Evolutionary conservation across 1,140 invertebrate genomes (phyloP), one percentile per base, ranked within the genome.

Genomic region (Magallana angulata): DNA sequence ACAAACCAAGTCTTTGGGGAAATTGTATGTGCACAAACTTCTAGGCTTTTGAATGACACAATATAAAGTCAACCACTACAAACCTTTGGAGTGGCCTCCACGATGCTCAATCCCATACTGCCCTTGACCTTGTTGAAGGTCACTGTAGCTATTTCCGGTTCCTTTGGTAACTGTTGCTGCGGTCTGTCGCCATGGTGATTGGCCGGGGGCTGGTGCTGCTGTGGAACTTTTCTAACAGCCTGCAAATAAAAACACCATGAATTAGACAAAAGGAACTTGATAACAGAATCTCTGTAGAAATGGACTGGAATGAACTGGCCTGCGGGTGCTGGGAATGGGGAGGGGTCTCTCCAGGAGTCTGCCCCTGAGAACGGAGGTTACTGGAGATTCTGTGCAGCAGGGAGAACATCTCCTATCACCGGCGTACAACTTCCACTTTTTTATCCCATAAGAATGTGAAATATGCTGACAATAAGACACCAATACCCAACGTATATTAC

Each of bases 21-120:
- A 36, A 36, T 36, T 36, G 36, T 36, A 36, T 36, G 36, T 36
- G 36, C 36, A 36, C 36, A 36, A 1, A 36, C 36, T 36, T 36
- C 11, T 12, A 62, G n/a, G n/a, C 6, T 16, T 11, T n/a, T 62
- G 12, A 11, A 11, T 62, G 60, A 16, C 36, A 64, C 7, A 16
- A 71, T 30, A 71, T 9, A 71, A 4, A 71, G 18, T 36, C 36
- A 36, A 36, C 36, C 5, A 64, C 16, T 7, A 71, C 91, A 93
- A 90, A 95, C 94, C 90, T 93, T 93, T 57, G 81, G 81, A 9
- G 57, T 58, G 56, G 94, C 94, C 48, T 94, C 94, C 1, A 95
- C 94, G 84, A 95, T 95, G 85, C 94, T 95, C 84, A 95, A 91
- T 81, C 94, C 94, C 91, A 95, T 94, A 85, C 94, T 94, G 88